A percentile compares a stretch with the other conserved stretches of the same genome.
These are phyloP conservation scores for Petrolisthes cinctipes DNA, from an alignment of 2,888 invertebrate genomes.

Conservation along the genomic window DNA sequence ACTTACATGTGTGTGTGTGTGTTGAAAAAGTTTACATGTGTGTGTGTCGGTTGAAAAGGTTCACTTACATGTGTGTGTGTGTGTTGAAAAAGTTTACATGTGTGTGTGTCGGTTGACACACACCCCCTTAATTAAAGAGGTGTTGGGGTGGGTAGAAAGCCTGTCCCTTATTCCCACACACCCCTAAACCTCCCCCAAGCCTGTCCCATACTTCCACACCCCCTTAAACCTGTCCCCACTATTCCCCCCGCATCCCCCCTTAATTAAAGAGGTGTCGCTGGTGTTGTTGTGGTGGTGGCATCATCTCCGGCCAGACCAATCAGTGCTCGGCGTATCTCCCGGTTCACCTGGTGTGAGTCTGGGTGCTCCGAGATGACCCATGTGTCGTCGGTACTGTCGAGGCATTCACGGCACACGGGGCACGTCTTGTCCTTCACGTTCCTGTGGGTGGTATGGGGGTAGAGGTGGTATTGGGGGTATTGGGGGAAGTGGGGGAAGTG, in stretches of 20 bases:
- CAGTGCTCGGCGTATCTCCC: conserved; percentile 68
- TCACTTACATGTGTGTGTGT: no score
- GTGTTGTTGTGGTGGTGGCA: no score
- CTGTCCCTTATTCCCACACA: no score
- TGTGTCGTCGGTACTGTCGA: conserved; percentile 77
- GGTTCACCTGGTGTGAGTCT: conserved; percentile 68
- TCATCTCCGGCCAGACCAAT: conserved; percentile 72
- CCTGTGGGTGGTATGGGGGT: conserved; percentile 22
- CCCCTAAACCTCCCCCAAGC: no score
- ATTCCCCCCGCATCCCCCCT: background rate
- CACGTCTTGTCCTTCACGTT: conserved; percentile 74
- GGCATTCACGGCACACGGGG: conserved; percentile 78
- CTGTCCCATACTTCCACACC: background rate
- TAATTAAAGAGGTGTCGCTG: background rate
- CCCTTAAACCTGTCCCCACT: background rate
- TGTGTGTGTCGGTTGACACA: no score
- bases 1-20: no score
- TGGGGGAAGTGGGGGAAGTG: background rate
- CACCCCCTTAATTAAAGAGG: no score
- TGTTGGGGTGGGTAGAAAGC: no score
- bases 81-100: no score
- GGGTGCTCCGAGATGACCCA: conserved; percentile 78
- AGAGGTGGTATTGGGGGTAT: background rate
- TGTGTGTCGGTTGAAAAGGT: no score
- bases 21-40: no score